Conservation (phyloP, 2,888 invertebrate species). For the Diaperis boleti region DNA sequence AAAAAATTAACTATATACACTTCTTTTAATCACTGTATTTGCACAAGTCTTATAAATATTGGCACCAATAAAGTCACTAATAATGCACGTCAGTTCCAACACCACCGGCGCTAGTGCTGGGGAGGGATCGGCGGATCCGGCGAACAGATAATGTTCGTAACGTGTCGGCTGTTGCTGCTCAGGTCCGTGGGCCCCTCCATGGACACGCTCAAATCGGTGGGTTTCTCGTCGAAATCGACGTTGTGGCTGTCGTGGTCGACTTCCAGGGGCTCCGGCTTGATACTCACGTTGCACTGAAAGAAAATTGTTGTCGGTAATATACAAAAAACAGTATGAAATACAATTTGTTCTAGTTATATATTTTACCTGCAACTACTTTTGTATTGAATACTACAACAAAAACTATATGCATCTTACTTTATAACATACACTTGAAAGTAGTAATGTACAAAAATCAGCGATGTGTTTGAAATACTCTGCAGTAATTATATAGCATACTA, state of each 20-base stretch:
- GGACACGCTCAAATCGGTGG: conserved; percentile 64
- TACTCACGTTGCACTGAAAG: too few species aligned
- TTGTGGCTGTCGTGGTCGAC: conserved; percentile 22
- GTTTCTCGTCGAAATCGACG: conserved; percentile 63
- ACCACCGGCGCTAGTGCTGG: conserved; percentile 50
- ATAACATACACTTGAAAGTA: too few species aligned
- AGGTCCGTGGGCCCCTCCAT: conserved; percentile 65
- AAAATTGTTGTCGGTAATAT: too few species aligned
- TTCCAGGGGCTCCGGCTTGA: conserved; percentile 48
- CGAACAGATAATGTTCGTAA: conserved; percentile 63
- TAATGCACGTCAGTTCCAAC: conserved; percentile 47
- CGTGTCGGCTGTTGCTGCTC: conserved; percentile 60
- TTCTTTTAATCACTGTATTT: conserved; percentile 50
- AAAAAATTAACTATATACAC: conserved; percentile 50
- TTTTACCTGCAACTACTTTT: too few species aligned
- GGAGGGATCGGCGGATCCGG: conserved; percentile 62
- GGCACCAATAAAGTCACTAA: conserved; percentile 48
- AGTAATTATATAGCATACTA: too few species aligned
- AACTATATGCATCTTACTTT: too few species aligned
- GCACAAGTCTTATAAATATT: conserved; percentile 50
- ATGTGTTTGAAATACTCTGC: too few species aligned
- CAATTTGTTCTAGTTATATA: too few species aligned
- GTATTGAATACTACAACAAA: too few species aligned
- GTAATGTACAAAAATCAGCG: too few species aligned
- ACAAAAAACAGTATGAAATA: too few species aligned